These are phyloP conservation scores for Paradisaea rubra DNA, from an alignment of 2,113 vertebrate genomes.

Conservation along the genomic window DNA sequence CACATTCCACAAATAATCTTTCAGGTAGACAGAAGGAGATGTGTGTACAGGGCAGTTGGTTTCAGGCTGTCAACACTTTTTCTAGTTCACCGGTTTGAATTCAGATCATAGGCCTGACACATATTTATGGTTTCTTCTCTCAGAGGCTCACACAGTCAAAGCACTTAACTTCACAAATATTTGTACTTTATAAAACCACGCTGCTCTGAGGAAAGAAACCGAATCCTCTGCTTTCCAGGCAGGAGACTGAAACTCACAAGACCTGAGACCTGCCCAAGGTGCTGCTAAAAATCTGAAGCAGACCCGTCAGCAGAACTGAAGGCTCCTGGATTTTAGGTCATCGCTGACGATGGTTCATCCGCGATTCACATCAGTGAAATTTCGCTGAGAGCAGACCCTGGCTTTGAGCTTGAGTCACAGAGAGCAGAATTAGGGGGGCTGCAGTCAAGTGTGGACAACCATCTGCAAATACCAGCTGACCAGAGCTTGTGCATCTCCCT, in stretches of 20 bases:
- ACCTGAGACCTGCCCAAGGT: not conserved
- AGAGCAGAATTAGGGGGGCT: not conserved
- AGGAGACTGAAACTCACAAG: not conserved
- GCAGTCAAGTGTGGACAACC: not conserved
- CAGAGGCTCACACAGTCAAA: not conserved
- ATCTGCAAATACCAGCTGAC: not conserved
- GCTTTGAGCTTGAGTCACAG: not conserved
- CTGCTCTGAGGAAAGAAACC: not conserved
- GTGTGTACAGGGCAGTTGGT: not conserved
- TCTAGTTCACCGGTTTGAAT: conserved; percentile 33
- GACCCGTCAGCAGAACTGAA: not conserved
- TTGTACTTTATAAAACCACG: not conserved
- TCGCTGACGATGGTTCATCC: not conserved
- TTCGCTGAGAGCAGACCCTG: not conserved
- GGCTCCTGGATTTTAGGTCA: not conserved
- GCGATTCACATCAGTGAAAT: not conserved
- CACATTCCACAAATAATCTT: conserved; percentile 38
- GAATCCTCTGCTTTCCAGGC: not conserved
- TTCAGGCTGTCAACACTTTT: conserved; percentile 48
- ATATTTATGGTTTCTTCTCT: conserved; percentile 14
- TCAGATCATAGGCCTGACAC: conserved; percentile 32
- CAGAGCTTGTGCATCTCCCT: not conserved
- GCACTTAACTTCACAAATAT: conserved; percentile 3
- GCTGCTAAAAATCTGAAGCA: not conserved
- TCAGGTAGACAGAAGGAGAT: conserved; percentile 37